Base-by-base conservation (phyloP, 2,888 invertebrate genomes). In the Tetragnatha montana region DNA sequence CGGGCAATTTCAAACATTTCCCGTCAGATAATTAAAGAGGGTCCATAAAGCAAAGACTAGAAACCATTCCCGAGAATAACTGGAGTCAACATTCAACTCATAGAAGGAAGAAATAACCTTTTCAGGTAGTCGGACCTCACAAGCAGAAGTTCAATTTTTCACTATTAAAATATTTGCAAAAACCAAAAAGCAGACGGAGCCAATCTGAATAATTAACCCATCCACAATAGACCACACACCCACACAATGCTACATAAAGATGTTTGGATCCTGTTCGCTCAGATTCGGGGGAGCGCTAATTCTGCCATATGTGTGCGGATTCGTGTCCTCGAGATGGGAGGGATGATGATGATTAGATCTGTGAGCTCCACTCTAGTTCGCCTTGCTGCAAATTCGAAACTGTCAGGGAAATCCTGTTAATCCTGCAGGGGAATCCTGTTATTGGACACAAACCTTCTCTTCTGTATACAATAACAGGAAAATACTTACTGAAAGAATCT, bases 221-320 rank as follows among this genome's bases (percentile, higher is more conserved):
- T 85, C 85, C 68, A 88, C 88, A 89, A 81, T 81, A 76, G 80
- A 81, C 87, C 89, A 85, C 85, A 75, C 89, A 76, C 89, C 81
- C 79, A 85, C 85, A 81, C 81, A 76, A 19, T 21, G 79, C 71
- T 78, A 78, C 74, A 78, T 79, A 78, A 78, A 73, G 82, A 79
- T 83, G 47, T 88, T 78, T 83, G 50, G 74, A 84, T 73, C 80
- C n/a, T 73, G 51, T 74, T 22, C 79, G 79, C 69, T 73, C 47
- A 6, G 81, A 88, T 83, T 83, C 50, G 60, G 71, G 76, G 21
- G 87, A 78, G 71, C 78, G 78, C 78, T 79, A 82, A 82, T 80
- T 86, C 71, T 86, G 60, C 79, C 51, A 51, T 51, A 12, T 51
- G 51, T 51, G 51, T 51, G 19, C n/a, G 50, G 76, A 75, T 70